These are phyloP conservation scores for Tursiops truncatus DNA, from an alignment of 2,113 vertebrate species.

Conservation along the genomic window DNA sequence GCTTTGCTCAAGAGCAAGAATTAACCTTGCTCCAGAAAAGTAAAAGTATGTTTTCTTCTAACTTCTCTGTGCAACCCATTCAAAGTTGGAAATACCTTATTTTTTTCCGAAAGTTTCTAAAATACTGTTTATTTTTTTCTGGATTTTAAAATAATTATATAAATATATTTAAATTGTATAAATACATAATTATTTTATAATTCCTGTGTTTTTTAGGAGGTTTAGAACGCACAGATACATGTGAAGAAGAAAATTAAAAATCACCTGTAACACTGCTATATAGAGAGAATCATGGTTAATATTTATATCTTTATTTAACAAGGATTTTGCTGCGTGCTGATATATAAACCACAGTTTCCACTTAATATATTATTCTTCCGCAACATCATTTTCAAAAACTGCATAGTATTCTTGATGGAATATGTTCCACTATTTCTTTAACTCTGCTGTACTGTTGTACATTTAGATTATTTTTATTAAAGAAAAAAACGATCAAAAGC, in stretches of 20 bases:
- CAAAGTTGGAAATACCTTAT: neutral
- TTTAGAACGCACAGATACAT: conserved; percentile 10
- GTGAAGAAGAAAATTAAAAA: conserved; percentile 3
- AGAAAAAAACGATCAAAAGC: neutral
- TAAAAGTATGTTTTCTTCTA: conserved; percentile 30
- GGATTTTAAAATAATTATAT: neutral
- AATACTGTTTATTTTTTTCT: neutral
- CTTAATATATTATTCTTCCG: neutral
- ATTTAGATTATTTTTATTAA: conserved; percentile 1
- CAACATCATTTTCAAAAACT: neutral
- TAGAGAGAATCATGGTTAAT: neutral
- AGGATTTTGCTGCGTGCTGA: neutral
- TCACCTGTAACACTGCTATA: conserved; percentile 15
- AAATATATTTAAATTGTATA: neutral
- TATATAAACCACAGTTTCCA: neutral
- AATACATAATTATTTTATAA: conserved; percentile 25
- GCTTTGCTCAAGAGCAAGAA: neutral
- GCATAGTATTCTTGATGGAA: neutral
- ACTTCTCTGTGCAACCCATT: neutral
- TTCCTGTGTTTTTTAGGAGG: conserved; percentile 13
- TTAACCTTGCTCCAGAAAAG: neutral
- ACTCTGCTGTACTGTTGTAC: neutral
- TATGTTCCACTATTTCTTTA: neutral
- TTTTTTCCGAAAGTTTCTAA: conserved; percentile 10
- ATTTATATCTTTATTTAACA: neutral